These are phyloP conservation scores for Spisula solida DNA, from an alignment of 2,888 invertebrate genomes.

Conservation along the genomic window DNA sequence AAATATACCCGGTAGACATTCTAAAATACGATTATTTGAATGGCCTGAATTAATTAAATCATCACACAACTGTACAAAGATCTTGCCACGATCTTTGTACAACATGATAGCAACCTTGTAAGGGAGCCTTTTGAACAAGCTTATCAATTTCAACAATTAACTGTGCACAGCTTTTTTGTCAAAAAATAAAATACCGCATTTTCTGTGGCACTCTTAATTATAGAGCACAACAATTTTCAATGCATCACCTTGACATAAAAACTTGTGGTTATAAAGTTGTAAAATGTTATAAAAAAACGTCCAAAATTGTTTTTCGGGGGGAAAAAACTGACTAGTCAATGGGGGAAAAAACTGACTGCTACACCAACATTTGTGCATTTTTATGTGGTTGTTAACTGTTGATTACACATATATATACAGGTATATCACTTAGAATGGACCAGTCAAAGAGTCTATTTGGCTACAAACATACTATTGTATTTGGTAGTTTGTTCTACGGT, in stretches of 20 bases:
- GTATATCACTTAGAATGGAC: background rate
- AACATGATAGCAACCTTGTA: background rate
- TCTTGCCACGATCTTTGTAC: background rate
- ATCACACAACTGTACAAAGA: background rate
- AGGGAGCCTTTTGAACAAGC: background rate
- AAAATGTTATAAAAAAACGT: background rate
- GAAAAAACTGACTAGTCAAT: too few species aligned
- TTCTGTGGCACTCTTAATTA: background rate
- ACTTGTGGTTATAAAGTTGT: background rate
- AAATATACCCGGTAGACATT: background rate
- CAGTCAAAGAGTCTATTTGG: background rate
- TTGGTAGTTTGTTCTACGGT: background rate
- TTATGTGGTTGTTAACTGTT: background rate
- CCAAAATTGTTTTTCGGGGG: too few species aligned
- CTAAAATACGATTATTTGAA: background rate
- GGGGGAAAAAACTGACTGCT: too few species aligned
- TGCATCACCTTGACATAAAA: background rate
- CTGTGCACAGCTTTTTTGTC: background rate
- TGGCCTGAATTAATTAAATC: slow-evolving; percentile 7
- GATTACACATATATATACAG: too few species aligned
- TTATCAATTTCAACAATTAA: slow-evolving; percentile 2
- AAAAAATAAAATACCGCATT: background rate
- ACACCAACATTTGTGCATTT: background rate
- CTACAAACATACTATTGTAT: background rate
- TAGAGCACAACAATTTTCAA: background rate